Conservation (phyloP, 2,113 vertebrate genomes). For the Rhynchopsitta pachyrhyncha region DNA sequence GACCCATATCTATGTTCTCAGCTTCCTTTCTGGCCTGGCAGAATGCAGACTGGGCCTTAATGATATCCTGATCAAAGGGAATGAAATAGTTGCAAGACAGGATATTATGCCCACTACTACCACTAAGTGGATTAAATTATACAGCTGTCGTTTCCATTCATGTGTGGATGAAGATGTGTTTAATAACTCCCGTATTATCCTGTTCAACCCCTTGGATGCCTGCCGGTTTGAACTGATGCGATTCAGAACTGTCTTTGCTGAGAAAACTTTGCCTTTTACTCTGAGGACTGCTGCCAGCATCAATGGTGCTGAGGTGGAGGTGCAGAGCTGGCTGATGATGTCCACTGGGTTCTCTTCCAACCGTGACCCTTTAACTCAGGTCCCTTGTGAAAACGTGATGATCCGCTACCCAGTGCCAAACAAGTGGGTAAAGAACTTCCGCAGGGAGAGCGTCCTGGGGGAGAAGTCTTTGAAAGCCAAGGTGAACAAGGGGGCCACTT, state of each 20-base stretch:
- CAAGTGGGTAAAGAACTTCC: constrained; percentile 90
- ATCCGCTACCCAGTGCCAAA: constrained; percentile 85
- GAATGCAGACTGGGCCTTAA: constrained; percentile 86
- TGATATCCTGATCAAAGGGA: constrained; percentile 85
- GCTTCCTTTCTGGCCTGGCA: constrained; percentile 83
- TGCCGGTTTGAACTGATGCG: constrained; percentile 86
- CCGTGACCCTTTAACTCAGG: constrained; percentile 80
- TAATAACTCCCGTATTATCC: constrained; percentile 69
- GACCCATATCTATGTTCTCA: constrained; percentile 82
- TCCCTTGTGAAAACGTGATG: constrained; percentile 89
- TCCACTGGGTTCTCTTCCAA: constrained; percentile 85
- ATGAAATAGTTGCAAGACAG: constrained; percentile 86
- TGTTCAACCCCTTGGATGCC: constrained; percentile 83
- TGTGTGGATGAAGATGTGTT: constrained; percentile 83
- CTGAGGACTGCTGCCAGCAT: constrained; percentile 83
- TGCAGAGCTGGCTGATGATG: constrained; percentile 92
- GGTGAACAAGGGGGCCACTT: constrained; percentile 88
- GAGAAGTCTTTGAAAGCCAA: constrained; percentile 90
- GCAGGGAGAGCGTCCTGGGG: constrained; percentile 83
- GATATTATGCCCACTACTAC: constrained; percentile 90
- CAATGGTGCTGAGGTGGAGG: constrained; percentile 84
- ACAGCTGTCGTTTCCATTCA: constrained; percentile 79
- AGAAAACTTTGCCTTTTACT: constrained; percentile 86
- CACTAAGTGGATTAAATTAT: constrained; percentile 86
- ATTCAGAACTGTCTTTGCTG: constrained; percentile 82